phyloP scores from a whole-genome alignment of 2,888 invertebrate genomes.

The Globia sparganii region DNA sequence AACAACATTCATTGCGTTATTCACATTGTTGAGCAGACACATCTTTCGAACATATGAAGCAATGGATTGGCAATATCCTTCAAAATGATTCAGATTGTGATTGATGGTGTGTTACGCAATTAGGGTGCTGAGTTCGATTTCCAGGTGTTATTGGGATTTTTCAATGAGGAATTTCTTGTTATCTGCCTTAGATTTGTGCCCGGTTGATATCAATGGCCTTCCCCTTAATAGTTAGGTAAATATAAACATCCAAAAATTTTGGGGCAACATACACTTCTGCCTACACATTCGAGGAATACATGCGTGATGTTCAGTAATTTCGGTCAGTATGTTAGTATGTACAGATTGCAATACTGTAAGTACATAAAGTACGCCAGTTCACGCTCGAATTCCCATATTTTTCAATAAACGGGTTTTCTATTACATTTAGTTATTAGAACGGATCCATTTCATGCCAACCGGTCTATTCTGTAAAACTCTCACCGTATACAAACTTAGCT shows the following conservation, averaged over 20 bases:
- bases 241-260: too few species aligned
- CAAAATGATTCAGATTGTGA: background rate
- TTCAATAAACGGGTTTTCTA: slow-evolving; percentile 41
- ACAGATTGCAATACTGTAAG: background rate
- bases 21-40: too few species aligned
- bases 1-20: background rate
- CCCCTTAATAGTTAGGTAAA: background rate
- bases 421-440: slow-evolving; percentile 37
- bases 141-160: background rate
- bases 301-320: background rate
- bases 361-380: background rate
- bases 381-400: slow-evolving; percentile 31
- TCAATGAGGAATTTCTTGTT: background rate
- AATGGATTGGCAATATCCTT: background rate
- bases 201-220: background rate
- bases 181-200: background rate
- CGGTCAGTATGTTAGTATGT: slow-evolving; percentile 23
- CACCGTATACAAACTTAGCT: background rate
- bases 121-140: background rate
- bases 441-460: slow-evolving; percentile 8
- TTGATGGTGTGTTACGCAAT: background rate
- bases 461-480: background rate
- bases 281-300: too few species aligned
- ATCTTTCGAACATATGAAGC: too few species aligned
- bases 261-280: background rate